phyloP scores from a whole-genome alignment of 2,888 invertebrate genomes.

The Stratiomys singularior region DNA sequence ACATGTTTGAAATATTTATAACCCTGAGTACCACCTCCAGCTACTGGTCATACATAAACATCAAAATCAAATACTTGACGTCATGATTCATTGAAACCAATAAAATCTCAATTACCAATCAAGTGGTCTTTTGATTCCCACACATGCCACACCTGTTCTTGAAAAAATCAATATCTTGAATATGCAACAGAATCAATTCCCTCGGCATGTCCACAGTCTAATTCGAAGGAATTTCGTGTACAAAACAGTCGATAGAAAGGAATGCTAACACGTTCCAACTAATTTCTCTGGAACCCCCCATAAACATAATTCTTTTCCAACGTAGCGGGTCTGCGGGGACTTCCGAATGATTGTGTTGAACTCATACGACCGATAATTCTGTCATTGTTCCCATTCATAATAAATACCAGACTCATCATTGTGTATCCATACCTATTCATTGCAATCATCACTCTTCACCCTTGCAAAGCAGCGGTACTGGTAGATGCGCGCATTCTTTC shows the following conservation, averaged over 20 bases:
- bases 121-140: too few relatives aligned
- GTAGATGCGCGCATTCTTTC: background rate
- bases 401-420: constrained; percentile 14
- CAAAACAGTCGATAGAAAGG: background rate
- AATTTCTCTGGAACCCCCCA: constrained; percentile 28
- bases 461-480: background rate
- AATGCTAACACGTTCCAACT: constrained; percentile 2
- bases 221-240: background rate
- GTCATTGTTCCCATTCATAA: constrained; percentile 38
- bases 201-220: background rate
- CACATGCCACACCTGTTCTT: too few relatives aligned
- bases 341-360: constrained; percentile 35
- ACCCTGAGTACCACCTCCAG: too few relatives aligned
- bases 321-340: background rate
- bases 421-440: background rate
- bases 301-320: background rate
- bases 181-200: too few relatives aligned
- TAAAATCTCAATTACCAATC: too few relatives aligned
- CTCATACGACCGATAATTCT: constrained; percentile 22
- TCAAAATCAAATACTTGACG: too few relatives aligned
- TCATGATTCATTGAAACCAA: too few relatives aligned
- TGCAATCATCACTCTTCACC: background rate
- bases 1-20: too few relatives aligned
- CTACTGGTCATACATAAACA: too few relatives aligned
- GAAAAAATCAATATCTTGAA: too few relatives aligned